A percentile compares a stretch with the other conserved stretches of the same genome.
phyloP scores from a whole-genome alignment of 2,888 invertebrate species.

The Drosophila parthenogenetica region DNA sequence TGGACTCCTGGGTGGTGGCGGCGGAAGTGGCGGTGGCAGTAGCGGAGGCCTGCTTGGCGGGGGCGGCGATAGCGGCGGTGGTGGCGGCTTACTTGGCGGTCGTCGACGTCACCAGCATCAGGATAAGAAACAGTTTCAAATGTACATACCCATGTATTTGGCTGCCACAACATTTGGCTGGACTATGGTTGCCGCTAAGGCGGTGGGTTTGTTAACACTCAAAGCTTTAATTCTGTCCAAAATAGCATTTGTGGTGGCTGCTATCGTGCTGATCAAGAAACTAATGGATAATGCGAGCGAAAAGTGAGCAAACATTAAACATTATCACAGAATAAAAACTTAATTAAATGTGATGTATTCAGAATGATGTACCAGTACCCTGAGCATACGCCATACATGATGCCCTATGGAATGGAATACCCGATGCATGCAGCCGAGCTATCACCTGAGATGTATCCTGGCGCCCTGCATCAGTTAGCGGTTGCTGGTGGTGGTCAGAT shows the following conservation, averaged over 20 bases:
- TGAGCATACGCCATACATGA: conserved; percentile 84
- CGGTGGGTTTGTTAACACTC: conserved; percentile 88
- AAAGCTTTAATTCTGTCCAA: conserved; percentile 90
- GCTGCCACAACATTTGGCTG: conserved; percentile 90
- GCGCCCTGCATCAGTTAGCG: conserved; percentile 80
- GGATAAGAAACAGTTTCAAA: conserved; percentile 88
- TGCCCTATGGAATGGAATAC: conserved; percentile 85
- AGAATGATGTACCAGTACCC: conserved; percentile 85
- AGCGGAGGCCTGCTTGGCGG: conserved; percentile 49
- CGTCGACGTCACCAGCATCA: conserved; percentile 81
- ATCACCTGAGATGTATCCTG: conserved; percentile 82
- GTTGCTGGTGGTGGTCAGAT: conserved; percentile 72
- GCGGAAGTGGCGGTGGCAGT: conserved; percentile 48
- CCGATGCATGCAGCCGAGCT: conserved; percentile 81
- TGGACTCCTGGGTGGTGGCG: conserved; percentile 52
- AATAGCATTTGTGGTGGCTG: conserved; percentile 88
- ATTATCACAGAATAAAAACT: neutral
- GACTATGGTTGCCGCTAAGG: conserved; percentile 87
- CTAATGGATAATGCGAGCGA: conserved; percentile 87
- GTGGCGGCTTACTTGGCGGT: conserved; percentile 60
- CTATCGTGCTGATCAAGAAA: conserved; percentile 87
- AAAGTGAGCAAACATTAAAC: conserved; percentile 74
- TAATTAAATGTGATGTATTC: conserved; percentile 2
- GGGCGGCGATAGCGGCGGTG: conserved; percentile 58
- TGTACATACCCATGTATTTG: conserved; percentile 88